Evolutionary conservation across 2,113 vertebrate genomes (phyloP).

Genomic region (Strigops habroptila): DNA sequence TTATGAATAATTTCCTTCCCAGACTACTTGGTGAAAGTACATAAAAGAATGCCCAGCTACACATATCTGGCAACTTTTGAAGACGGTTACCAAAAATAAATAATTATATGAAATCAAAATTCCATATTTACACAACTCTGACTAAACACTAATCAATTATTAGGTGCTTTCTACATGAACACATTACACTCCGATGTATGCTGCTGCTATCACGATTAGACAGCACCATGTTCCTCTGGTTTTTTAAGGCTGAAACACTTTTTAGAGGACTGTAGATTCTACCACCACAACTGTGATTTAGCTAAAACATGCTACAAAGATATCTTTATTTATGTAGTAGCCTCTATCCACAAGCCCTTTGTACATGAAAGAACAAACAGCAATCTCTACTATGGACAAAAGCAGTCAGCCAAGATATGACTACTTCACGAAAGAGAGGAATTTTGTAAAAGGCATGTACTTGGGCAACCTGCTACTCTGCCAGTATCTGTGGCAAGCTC

Average conservation of each 20-base stretch:
- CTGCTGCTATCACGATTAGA: not conserved
- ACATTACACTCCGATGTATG: not conserved
- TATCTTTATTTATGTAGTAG: not conserved
- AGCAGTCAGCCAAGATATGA: not conserved
- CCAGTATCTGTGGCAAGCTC: not conserved
- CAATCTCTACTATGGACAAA: not conserved
- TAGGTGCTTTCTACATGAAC: not conserved
- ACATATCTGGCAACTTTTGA: not conserved
- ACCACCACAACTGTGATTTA: not conserved
- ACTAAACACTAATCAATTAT: not conserved
- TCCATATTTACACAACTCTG: not conserved
- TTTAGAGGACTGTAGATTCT: not conserved
- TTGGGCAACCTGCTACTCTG: rapidly evolving
- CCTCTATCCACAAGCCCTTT: not conserved
- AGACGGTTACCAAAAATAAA: not conserved
- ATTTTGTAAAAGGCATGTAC: not conserved
- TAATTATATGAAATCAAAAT: not conserved
- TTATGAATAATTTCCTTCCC: not conserved
- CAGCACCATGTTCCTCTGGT: not conserved
- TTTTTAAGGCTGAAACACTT: not conserved
- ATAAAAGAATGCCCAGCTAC: not conserved
- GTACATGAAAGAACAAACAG: not conserved
- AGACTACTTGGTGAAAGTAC: not conserved
- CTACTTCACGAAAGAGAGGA: not conserved
- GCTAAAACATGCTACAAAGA: not conserved